A percentile compares a stretch with the other conserved stretches of the same genome.
phyloP scores from a whole-genome alignment of 2,797 vertebrate species.

The Arnoldichthys spilopterus region DNA sequence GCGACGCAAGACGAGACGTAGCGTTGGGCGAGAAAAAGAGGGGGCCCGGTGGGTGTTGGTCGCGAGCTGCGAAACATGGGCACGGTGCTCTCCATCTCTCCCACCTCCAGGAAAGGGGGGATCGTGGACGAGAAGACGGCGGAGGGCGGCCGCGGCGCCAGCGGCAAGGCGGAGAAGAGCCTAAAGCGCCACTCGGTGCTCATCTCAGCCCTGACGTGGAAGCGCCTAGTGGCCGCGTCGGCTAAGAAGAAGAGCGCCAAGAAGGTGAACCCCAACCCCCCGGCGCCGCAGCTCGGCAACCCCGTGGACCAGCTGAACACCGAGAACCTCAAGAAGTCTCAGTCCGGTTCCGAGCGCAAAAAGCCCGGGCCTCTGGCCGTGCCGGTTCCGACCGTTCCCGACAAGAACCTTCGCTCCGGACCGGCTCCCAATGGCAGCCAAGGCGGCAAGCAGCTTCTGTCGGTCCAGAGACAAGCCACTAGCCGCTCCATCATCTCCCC shows the following conservation, averaged over 20 bases:
- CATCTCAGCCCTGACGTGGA: slow-evolving; percentile 89
- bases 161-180: slow-evolving; percentile 80
- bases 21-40: slow-evolving; percentile 51
- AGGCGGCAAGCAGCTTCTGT: slow-evolving; percentile 61
- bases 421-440: slow-evolving; percentile 60
- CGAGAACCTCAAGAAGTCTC: slow-evolving; percentile 72
- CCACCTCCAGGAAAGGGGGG: slow-evolving; percentile 72
- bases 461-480: slow-evolving; percentile 66
- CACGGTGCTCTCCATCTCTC: slow-evolving; percentile 89
- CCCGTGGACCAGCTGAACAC: slow-evolving; percentile 74
- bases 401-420: slow-evolving; percentile 63
- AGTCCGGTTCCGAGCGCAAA: slow-evolving; percentile 76
- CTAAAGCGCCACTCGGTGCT: slow-evolving; percentile 85
- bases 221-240: slow-evolving; percentile 85
- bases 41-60: slow-evolving; percentile 61
- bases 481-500: slow-evolving; percentile 75
- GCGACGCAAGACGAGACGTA: slow-evolving; percentile 51
- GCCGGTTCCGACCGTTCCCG: slow-evolving; percentile 68
- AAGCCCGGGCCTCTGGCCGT: slow-evolving; percentile 69
- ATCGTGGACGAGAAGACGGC: slow-evolving; percentile 75
- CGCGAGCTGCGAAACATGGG: slow-evolving; percentile 80
- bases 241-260: slow-evolving; percentile 86
- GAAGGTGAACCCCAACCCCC: slow-evolving; percentile 71
- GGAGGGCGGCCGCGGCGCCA: slow-evolving; percentile 72
- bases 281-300: slow-evolving; percentile 66